phyloP scores from a whole-genome alignment of 2,888 invertebrate genomes.

The Melieria omissa region DNA sequence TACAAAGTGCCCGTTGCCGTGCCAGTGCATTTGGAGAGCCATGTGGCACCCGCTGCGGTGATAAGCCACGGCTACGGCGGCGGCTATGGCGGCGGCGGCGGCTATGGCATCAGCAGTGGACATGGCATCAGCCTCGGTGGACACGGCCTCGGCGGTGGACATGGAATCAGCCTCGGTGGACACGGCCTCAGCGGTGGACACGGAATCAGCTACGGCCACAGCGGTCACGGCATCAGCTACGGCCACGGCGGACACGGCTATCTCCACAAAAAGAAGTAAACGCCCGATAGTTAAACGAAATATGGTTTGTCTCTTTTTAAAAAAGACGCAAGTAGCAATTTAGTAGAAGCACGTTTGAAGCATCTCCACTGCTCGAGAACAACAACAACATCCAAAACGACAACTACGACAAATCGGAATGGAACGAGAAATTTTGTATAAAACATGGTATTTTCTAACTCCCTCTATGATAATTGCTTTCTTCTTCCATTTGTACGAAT shows the following conservation, averaged over 20 bases:
- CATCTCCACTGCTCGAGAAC: conserved; percentile 31
- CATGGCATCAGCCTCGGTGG: conserved; percentile 39
- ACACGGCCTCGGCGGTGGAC: conserved; percentile 30
- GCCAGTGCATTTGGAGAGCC: conserved; percentile 62
- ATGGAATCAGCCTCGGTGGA: conserved; percentile 34
- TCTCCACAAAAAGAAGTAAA: conserved; percentile 62
- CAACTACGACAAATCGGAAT: conserved; percentile 16
- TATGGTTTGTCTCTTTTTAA: conserved; percentile 13
- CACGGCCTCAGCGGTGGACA: conserved; percentile 47
- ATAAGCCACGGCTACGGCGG: conserved; percentile 47
- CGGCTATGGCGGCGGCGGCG: conserved; percentile 50
- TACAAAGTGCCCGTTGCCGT: conserved; percentile 71
- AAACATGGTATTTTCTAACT: conserved; percentile 22
- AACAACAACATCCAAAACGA: conserved; percentile 30
- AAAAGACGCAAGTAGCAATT: conserved; percentile 43
- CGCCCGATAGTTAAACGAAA: conserved; percentile 41
- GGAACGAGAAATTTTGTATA: conserved; percentile 31
- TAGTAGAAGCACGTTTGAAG: conserved; percentile 43
- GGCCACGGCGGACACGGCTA: conserved; percentile 47
- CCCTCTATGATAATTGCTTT: conserved; percentile 23
- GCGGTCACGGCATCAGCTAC: conserved; percentile 42
- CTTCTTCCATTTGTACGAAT: conserved; percentile 53
- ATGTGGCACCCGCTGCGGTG: conserved; percentile 53
- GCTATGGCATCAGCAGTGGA: conserved; percentile 46
- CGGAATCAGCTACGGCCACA: conserved; percentile 50